Evolutionary conservation across 2,888 invertebrate genomes (phyloP), one percentile per base, ranked within the genome.

Genomic region (Elegia similella): DNA sequence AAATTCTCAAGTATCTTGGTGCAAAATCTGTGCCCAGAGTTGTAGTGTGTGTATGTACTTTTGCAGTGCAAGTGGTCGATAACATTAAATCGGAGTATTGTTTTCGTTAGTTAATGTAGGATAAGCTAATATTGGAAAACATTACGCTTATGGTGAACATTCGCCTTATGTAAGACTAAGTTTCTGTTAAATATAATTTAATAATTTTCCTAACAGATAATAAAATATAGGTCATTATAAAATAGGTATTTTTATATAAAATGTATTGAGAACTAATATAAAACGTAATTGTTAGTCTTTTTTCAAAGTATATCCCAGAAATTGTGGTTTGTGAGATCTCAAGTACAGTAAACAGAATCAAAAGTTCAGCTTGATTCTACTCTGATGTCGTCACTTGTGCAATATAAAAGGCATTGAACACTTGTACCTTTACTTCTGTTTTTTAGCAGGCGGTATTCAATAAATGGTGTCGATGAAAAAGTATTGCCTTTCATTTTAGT

Each of bases 401-500:
- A 87, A 87, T 87, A 87, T 86, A 84, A 72, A 59, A 72, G 76
- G 81, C 80, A 76, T 77, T 68, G 68, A 80, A 81, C 79, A 80
- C 82, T 80, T 69, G 70, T 73, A 72, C 78, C 80, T 80, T 75
- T 74, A 72, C 67, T 66, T 66, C 76, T 75, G 66, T 81, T 80
- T 73, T 77, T 76, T 73, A 72, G 75, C 80, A 73, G 75, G 70
- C 80, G 80, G 84, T 85, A 85, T 86, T 84, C 78, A 87, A 84
- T 84, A 86, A 88, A 88, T 76, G 81, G 86, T 85, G 86, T 88
- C 86, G 77, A 88, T 81, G 77, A 86, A 77, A 70, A 69, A 59
- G 64, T 62, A 58, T 59, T 62, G 60, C 68, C 68, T 68, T 67
- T 69, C 61, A 65, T 73, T 74, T 60, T 58, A 54, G 1, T 23